These are phyloP conservation scores for Gonatopus flavifemur DNA, from an alignment of 1,140 invertebrate species.

Conservation along the genomic window DNA sequence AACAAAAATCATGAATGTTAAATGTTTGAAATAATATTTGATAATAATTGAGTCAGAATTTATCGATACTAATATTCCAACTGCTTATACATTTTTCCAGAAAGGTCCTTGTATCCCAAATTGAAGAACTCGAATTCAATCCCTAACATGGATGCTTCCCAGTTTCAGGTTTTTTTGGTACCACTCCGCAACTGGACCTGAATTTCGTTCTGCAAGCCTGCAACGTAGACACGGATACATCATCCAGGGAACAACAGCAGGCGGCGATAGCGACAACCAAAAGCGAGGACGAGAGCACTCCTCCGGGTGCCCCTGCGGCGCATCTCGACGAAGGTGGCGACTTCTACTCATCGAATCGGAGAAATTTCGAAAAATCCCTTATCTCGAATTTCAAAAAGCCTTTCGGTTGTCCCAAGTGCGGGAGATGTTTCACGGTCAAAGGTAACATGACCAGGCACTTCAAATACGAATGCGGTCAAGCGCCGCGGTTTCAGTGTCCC, in stretches of 20 bases:
- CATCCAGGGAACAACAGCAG: constrained; percentile 8
- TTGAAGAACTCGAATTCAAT: not conserved
- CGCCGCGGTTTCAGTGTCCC: constrained; percentile 67
- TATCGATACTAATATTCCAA: no score
- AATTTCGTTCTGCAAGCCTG: constrained; percentile 26
- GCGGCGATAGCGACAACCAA: not conserved
- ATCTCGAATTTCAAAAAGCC: constrained; percentile 25
- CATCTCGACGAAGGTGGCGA: no score
- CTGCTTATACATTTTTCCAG: not conserved
- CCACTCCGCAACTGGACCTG: constrained; percentile 25
- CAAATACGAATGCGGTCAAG: constrained; percentile 70
- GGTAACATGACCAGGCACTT: constrained; percentile 63
- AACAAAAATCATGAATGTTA: not conserved
- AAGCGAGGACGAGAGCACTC: not conserved
- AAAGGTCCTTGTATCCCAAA: not conserved
- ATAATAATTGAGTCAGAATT: no score
- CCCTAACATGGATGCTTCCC: constrained; percentile 18
- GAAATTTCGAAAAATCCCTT: no score
- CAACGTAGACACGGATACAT: constrained; percentile 22
- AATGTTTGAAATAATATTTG: no score
- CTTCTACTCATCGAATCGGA: no score
- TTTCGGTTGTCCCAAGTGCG: constrained; percentile 50
- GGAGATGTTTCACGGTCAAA: constrained; percentile 50
- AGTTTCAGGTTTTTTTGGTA: constrained; percentile 33
- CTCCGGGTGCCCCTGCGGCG: no score